phyloP scores from a whole-genome alignment of 1,140 invertebrate genomes.

The Pteromalus puparum region DNA sequence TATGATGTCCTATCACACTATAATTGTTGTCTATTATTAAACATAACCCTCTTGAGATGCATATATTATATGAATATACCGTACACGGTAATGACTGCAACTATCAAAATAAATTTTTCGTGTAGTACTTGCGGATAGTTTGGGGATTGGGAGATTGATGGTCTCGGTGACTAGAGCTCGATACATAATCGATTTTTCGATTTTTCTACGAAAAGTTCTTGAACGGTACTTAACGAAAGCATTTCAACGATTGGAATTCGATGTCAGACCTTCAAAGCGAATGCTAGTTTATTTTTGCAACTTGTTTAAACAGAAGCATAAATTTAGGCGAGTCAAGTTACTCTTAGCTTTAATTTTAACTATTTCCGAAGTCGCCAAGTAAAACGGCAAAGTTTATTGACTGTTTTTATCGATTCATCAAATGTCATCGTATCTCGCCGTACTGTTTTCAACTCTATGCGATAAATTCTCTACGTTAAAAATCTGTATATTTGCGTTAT shows the following conservation, averaged over 20 bases:
- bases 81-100: slow-evolving; percentile 40
- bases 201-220: slow-evolving; percentile 4
- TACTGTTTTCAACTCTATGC: not conserved
- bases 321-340: not conserved
- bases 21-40: slow-evolving; percentile 50
- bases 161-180: slow-evolving; percentile 5
- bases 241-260: slow-evolving; percentile 25
- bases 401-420: not conserved
- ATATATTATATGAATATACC: slow-evolving; percentile 41
- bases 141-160: not conserved
- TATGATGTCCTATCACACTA: slow-evolving; percentile 49
- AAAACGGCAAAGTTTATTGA: not conserved
- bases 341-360: not conserved
- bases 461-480: not conserved
- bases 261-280: not conserved
- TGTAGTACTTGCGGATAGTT: slow-evolving; percentile 31
- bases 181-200: slow-evolving; percentile 26
- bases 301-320: not conserved
- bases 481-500: not conserved
- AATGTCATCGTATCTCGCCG: not conserved
- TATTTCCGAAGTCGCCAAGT: not conserved
- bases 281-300: not conserved
- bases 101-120: slow-evolving; percentile 40
- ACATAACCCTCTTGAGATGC: slow-evolving; percentile 36
- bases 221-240: slow-evolving; percentile 5